A percentile compares a stretch with the other conserved stretches of the same genome.
Evolutionary conservation across 2,888 invertebrate species (phyloP).

Genomic region (Hypomecis atomaria): DNA sequence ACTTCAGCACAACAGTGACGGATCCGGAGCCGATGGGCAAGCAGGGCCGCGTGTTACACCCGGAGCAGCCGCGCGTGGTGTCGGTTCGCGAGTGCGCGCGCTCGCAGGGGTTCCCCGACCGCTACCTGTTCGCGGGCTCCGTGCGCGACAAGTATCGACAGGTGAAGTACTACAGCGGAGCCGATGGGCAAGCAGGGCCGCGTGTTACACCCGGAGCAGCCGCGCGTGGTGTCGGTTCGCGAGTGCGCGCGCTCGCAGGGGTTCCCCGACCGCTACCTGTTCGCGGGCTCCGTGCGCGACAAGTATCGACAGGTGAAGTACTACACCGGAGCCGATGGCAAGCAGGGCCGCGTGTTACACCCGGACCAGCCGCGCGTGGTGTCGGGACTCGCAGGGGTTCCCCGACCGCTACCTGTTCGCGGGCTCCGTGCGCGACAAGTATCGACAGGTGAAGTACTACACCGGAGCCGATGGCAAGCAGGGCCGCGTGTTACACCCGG

Average conservation of each 20-base stretch:
- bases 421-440: conserved; percentile 90
- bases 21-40: conserved; percentile 97
- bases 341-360: conserved; percentile 94
- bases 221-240: conserved; percentile 92
- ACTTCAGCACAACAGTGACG: conserved; percentile 93
- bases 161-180: conserved; percentile 87
- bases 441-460: conserved; percentile 87
- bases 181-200: conserved; percentile 96
- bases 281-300: conserved; percentile 90
- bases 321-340: conserved; percentile 94
- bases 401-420: conserved; percentile 89
- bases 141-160: conserved; percentile 92
- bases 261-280: conserved; percentile 89
- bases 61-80: conserved; percentile 91
- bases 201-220: conserved; percentile 92
- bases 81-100: conserved; percentile 94
- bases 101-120: conserved; percentile 92
- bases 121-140: conserved; percentile 89
- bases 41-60: conserved; percentile 94
- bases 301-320: conserved; percentile 89
- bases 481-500: conserved; percentile 93
- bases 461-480: conserved; percentile 96
- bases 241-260: conserved; percentile 95
- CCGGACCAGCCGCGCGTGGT: conserved; percentile 92
- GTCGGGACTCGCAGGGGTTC: conserved; percentile 95